Evolutionary conservation across 2,113 vertebrate species (phyloP).

Genomic region (Lophochroa leadbeateri): DNA sequence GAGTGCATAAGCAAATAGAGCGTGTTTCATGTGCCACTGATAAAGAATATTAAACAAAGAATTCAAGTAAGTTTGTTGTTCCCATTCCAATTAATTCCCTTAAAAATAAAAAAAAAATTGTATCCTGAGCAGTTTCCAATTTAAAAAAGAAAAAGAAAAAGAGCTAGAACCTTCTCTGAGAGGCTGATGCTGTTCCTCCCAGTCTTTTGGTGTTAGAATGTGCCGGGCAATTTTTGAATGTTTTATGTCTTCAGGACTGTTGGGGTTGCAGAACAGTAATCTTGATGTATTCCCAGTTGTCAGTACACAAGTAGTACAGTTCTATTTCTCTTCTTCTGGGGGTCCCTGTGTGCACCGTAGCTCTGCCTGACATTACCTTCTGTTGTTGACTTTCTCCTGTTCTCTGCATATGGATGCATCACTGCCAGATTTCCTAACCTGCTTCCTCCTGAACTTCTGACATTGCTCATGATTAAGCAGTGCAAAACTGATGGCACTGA

Average conservation of each 20-base stretch:
- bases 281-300: not conserved
- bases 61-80: not conserved
- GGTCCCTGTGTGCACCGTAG: accelerated
- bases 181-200: not conserved
- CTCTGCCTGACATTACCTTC: not conserved
- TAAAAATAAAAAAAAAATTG: not conserved
- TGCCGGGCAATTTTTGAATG: not conserved
- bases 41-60: not conserved
- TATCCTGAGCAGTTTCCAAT: not conserved
- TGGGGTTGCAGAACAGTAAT: not conserved
- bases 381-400: not conserved
- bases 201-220: not conserved
- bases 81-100: not conserved
- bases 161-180: not conserved
- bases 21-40: not conserved
- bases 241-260: not conserved
- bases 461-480: not conserved
- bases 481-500: not conserved
- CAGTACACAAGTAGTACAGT: not conserved
- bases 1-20: not conserved
- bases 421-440: not conserved
- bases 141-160: not conserved
- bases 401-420: not conserved
- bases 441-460: not conserved
- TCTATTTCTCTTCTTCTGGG: not conserved